Conservation (phyloP, 1,140 invertebrate species). For the Lepidurus couesii region DNA sequence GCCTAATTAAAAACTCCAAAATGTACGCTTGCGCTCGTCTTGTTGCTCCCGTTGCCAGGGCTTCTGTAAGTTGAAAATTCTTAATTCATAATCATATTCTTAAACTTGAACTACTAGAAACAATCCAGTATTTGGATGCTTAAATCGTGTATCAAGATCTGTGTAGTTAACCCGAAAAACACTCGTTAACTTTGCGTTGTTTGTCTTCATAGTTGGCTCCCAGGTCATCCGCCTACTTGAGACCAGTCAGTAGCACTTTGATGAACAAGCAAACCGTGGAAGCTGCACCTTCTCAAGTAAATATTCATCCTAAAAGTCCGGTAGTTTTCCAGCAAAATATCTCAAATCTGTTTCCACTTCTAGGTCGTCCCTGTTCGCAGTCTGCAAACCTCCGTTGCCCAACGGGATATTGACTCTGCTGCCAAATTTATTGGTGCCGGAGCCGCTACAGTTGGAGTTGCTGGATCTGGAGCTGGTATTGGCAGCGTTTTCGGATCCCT, state of each 20-base stretch:
- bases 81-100: neutral
- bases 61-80: slow-evolving; percentile 35
- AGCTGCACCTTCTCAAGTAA: slow-evolving; percentile 7
- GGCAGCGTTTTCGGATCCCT: slow-evolving; percentile 98
- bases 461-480: slow-evolving; percentile 98
- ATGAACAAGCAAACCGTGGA: slow-evolving; percentile 47
- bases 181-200: neutral
- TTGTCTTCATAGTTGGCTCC: slow-evolving; percentile 51
- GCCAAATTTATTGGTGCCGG: slow-evolving; percentile 99
- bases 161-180: too few relatives aligned
- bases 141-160: too few relatives aligned
- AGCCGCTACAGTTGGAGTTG: slow-evolving; percentile 98
- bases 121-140: too few relatives aligned
- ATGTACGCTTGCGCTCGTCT: slow-evolving; percentile 39
- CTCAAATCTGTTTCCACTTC: neutral
- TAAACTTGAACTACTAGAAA: too few relatives aligned
- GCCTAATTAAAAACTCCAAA: slow-evolving; percentile 30
- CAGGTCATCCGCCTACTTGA: slow-evolving; percentile 59
- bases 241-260: slow-evolving; percentile 65
- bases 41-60: slow-evolving; percentile 37
- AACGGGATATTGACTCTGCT: slow-evolving; percentile 97
- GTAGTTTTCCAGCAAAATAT: neutral
- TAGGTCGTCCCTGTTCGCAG: slow-evolving; percentile 47
- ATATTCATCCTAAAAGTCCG: neutral
- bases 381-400: slow-evolving; percentile 86